phyloP scores from a whole-genome alignment of 2,113 vertebrate genomes.

The Lontra canadensis region DNA sequence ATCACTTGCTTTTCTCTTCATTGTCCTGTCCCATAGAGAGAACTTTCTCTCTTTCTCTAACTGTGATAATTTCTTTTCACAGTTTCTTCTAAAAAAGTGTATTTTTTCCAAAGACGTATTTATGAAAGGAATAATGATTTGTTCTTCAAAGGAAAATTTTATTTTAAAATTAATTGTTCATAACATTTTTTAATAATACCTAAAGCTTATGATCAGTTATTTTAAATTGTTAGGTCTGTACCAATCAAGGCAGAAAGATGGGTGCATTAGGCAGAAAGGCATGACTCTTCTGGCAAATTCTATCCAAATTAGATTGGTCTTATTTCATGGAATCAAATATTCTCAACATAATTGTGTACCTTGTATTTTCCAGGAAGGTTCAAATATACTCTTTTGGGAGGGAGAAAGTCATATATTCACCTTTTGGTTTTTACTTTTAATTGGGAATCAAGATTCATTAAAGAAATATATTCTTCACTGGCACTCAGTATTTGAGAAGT shows the following conservation, averaged over 20 bases:
- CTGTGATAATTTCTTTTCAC: slow-evolving; percentile 3
- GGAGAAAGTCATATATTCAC: not conserved
- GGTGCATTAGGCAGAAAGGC: not conserved
- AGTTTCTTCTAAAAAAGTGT: not conserved
- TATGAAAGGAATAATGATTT: not conserved
- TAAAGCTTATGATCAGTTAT: not conserved
- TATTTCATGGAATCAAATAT: slow-evolving; percentile 15
- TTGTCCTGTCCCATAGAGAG: not conserved
- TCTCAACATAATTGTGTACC: not conserved
- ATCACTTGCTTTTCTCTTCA: slow-evolving; percentile 22
- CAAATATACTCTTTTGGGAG: not conserved
- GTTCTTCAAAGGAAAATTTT: not conserved
- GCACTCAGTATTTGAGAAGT: not conserved
- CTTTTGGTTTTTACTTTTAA: not conserved
- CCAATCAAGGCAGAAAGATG: not conserved
- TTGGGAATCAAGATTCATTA: not conserved
- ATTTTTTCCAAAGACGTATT: not conserved
- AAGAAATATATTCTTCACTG: not conserved
- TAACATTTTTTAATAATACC: not conserved
- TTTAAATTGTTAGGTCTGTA: not conserved
- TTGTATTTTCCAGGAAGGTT: not conserved
- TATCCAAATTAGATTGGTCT: slow-evolving; percentile 19
- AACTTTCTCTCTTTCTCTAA: not conserved
- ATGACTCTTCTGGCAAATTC: not conserved
- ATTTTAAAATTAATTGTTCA: not conserved